Conservation (phyloP, 2,113 vertebrate genomes). For the Puntigrus tetrazona region DNA sequence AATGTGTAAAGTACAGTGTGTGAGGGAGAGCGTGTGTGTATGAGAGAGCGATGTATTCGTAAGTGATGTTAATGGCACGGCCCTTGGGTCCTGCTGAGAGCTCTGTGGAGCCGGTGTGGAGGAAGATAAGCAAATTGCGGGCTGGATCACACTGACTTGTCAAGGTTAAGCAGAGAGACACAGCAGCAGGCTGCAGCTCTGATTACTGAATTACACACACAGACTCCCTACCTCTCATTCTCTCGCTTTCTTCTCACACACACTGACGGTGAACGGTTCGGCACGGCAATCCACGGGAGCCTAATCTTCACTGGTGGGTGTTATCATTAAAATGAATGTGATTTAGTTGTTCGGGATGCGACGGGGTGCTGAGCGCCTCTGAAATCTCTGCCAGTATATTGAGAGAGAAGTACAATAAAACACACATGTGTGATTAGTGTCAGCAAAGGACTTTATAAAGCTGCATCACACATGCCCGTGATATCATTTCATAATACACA, state of each 20-base stretch:
- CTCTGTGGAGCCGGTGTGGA: slow-evolving; percentile 73
- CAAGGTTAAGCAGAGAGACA: slow-evolving; percentile 77
- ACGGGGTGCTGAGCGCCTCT: slow-evolving; percentile 74
- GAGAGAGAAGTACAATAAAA: slow-evolving; percentile 72
- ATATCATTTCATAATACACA: slow-evolving; percentile 57
- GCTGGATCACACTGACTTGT: slow-evolving; percentile 77
- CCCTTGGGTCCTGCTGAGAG: slow-evolving; percentile 67
- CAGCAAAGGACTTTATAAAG: slow-evolving; percentile 62
- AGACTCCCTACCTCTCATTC: not conserved
- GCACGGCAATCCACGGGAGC: not conserved
- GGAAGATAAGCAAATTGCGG: slow-evolving; percentile 78
- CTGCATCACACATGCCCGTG: slow-evolving; percentile 63
- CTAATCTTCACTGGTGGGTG: slow-evolving; percentile 58
- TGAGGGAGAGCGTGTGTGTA: not conserved
- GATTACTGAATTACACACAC: slow-evolving; percentile 60
- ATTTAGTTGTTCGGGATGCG: slow-evolving; percentile 76
- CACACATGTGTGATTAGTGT: slow-evolving; percentile 69
- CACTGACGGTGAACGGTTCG: not conserved
- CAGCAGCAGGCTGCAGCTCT: slow-evolving; percentile 61
- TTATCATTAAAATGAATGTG: slow-evolving; percentile 73
- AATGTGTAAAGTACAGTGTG: not conserved
- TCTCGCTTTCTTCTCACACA: not conserved
- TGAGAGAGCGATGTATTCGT: slow-evolving; percentile 68
- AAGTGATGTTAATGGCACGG: slow-evolving; percentile 71
- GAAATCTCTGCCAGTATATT: slow-evolving; percentile 73